Conservation (phyloP, 2,888 invertebrate species). For the Idaea dimidiata region DNA sequence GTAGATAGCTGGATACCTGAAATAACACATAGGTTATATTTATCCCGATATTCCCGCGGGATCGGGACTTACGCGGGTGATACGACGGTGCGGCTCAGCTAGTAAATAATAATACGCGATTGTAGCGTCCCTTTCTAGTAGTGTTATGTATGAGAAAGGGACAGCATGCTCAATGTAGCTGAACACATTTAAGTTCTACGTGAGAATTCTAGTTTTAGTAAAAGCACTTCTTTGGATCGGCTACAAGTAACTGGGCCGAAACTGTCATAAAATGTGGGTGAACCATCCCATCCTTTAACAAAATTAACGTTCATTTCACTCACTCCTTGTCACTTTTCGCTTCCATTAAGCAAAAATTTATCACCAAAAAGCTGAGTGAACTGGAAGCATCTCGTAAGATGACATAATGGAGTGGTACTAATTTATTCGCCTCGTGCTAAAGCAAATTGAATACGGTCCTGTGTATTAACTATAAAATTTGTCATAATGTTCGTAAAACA, state of each 20-base stretch:
- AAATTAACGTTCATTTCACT: background rate
- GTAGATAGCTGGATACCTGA: no score
- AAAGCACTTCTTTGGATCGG: no score
- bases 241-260: background rate
- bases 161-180: no score
- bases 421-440: conserved; percentile 38
- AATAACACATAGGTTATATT: no score
- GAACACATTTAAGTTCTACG: no score
- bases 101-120: no score
- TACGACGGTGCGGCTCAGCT: no score
- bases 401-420: conserved; percentile 40
- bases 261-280: background rate
- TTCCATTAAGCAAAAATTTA: conserved; percentile 23
- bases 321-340: conserved; percentile 14
- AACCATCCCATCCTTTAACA: background rate
- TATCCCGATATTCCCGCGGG: no score
- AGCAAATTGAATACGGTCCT: conserved; percentile 37
- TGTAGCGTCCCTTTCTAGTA: no score
- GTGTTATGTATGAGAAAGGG: no score
- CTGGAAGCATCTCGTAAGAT: conserved; percentile 4
- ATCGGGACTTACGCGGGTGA: no score
- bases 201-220: no score
- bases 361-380: conserved; percentile 6
- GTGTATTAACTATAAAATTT: conserved; percentile 32
- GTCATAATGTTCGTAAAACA: conserved; percentile 2